These are phyloP conservation scores for Drosophila tristis DNA, from an alignment of 1,140 invertebrate genomes.

Conservation along the genomic window DNA sequence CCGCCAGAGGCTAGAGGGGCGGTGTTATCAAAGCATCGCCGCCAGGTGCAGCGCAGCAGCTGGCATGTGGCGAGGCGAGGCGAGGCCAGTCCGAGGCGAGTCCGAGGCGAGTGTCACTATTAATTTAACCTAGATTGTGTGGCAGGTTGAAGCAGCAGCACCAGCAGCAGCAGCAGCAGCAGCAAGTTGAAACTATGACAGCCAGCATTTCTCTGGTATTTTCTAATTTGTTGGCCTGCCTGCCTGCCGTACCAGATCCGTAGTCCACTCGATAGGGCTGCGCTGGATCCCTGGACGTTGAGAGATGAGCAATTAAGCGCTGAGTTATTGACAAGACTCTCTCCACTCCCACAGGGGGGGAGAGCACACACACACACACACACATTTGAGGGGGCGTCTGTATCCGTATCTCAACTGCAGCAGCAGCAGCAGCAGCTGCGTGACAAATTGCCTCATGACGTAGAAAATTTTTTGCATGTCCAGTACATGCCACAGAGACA, in stretches of 20 bases:
- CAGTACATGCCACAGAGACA: constrained; percentile 13
- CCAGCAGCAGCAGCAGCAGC: background rate
- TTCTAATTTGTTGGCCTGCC: constrained; percentile 60
- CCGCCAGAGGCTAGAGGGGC: constrained; percentile 14
- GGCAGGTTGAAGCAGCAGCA: constrained; percentile 7
- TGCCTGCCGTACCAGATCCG: background rate
- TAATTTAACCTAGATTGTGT: constrained; percentile 76
- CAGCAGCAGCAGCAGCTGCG: constrained; percentile 56
- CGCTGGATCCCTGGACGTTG: constrained; percentile 59
- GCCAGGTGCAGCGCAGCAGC: constrained; percentile 61
- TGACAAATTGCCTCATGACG: constrained; percentile 75
- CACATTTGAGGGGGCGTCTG: background rate
- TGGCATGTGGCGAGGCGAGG: constrained; percentile 33
- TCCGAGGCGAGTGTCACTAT: constrained; percentile 68
- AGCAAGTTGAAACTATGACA: constrained; percentile 61
- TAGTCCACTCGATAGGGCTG: constrained; percentile 29
- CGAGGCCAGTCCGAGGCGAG: constrained; percentile 42
- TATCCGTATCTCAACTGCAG: constrained; percentile 11
- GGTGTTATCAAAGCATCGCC: constrained; percentile 33
- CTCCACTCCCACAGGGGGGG: constrained; percentile 20
- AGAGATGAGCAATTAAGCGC: constrained; percentile 79
- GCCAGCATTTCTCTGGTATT: constrained; percentile 54
- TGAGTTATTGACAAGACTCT: constrained; percentile 76
- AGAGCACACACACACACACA: constrained; percentile 3
- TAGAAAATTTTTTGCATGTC: constrained; percentile 53